A percentile compares a stretch with the other conserved stretches of the same genome.
phyloP scores from a whole-genome alignment of 1,140 invertebrate genomes.

The Uloborus diversus region DNA sequence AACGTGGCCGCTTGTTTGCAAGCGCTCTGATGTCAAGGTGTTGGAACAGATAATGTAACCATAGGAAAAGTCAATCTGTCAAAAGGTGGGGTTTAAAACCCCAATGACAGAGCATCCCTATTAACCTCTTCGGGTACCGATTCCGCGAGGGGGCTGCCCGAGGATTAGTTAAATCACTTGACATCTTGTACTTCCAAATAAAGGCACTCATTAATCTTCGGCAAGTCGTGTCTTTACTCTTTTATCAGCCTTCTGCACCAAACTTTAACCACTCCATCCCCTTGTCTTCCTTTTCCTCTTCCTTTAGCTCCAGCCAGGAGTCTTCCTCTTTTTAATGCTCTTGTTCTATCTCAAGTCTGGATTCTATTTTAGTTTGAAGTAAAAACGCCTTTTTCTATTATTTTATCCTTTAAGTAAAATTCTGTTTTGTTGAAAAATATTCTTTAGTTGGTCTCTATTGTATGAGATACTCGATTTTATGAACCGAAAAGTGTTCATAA shows the following conservation, averaged over 20 bases:
- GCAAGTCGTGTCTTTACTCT: slow-evolving; percentile 16
- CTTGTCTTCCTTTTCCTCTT: neutral
- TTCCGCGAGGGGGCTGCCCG: neutral
- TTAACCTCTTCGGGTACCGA: slow-evolving; percentile 42
- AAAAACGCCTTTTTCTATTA: no score
- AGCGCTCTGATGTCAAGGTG: slow-evolving; percentile 44
- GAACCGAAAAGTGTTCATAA: no score
- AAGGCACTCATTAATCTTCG: slow-evolving; percentile 50
- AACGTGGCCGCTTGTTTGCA: slow-evolving; percentile 25
- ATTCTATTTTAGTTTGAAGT: no score
- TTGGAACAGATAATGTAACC: slow-evolving; percentile 55
- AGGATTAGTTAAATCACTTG: slow-evolving; percentile 52
- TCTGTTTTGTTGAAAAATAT: no score
- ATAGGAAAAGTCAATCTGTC: slow-evolving; percentile 56
- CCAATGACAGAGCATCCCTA: slow-evolving; percentile 52
- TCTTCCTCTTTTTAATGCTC: slow-evolving; percentile 3
- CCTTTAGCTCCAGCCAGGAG: no score
- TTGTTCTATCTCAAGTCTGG: no score
- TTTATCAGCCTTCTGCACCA: slow-evolving; percentile 38
- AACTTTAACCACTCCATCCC: slow-evolving; percentile 36
- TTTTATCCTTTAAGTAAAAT: no score
- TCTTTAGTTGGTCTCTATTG: no score
- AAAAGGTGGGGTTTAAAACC: slow-evolving; percentile 44
- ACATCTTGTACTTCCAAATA: slow-evolving; percentile 56
- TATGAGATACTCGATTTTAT: no score